These are phyloP conservation scores for Chlorodrepanis virens DNA, from an alignment of 2,113 vertebrate species.

Conservation along the genomic window DNA sequence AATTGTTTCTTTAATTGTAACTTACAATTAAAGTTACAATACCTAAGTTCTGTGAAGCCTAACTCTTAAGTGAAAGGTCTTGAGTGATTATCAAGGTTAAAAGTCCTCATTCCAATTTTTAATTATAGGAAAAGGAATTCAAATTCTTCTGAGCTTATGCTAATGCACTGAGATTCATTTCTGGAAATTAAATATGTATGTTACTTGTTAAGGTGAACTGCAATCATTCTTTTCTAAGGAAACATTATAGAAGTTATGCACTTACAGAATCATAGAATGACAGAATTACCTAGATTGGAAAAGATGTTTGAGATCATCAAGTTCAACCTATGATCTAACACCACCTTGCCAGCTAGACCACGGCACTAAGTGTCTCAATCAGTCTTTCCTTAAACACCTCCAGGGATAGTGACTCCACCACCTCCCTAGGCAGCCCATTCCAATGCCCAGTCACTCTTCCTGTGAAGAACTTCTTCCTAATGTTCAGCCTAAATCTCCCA, in stretches of 20 bases:
- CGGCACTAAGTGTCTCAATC: background rate
- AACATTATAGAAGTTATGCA: background rate
- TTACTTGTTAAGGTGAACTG: background rate
- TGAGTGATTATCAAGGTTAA: background rate
- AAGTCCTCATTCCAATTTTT: background rate
- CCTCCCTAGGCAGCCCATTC: background rate
- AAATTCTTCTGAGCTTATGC: background rate
- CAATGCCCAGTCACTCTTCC: background rate
- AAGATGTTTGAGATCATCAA: background rate
- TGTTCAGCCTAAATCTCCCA: background rate
- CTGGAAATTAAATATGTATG: background rate
- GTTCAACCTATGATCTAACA: background rate
- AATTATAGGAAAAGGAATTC: background rate
- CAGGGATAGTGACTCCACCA: background rate
- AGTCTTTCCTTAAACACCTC: background rate
- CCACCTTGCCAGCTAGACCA: background rate
- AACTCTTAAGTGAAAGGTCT: background rate
- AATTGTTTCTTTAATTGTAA: too few relatives aligned
- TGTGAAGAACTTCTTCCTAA: background rate
- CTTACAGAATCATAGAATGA: background rate
- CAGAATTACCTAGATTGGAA: background rate
- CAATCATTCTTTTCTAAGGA: background rate
- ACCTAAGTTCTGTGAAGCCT: background rate
- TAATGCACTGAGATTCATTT: background rate
- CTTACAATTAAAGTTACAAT: accelerated